Conservation (phyloP, 2,888 invertebrate genomes). For the Entomobrya multifasciata region DNA sequence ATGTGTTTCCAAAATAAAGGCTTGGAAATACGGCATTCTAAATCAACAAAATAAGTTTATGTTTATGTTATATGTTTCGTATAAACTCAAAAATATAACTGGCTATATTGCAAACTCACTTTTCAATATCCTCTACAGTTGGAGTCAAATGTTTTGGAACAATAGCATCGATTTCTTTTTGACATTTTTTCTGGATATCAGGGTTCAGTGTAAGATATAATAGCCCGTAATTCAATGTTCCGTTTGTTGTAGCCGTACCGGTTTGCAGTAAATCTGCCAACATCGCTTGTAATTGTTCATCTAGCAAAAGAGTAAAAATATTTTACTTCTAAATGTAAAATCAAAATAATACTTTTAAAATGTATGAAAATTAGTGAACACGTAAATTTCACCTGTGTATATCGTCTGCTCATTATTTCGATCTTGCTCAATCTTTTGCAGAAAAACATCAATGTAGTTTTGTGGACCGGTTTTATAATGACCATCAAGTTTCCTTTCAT, state of each 20-base stretch:
- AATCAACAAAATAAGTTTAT: too few relatives aligned
- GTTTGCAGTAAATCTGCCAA: slow-evolving; percentile 57
- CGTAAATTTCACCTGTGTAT: slow-evolving; percentile 70
- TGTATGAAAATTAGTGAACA: too few relatives aligned
- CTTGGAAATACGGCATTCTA: slow-evolving; percentile 74
- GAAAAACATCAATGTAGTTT: slow-evolving; percentile 72
- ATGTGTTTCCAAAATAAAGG: slow-evolving; percentile 70
- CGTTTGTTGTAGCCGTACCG: slow-evolving; percentile 59
- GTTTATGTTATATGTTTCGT: neutral
- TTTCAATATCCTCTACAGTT: slow-evolving; percentile 62
- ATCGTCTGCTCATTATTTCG: slow-evolving; percentile 26
- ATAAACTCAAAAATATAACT: neutral
- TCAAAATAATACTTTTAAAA: too few relatives aligned
- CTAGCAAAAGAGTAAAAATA: too few relatives aligned
- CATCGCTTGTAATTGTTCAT: slow-evolving; percentile 67
- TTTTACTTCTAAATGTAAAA: too few relatives aligned
- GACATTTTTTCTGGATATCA: slow-evolving; percentile 56
- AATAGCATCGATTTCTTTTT: slow-evolving; percentile 42
- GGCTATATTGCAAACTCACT: too few relatives aligned
- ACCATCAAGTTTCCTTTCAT: slow-evolving; percentile 65
- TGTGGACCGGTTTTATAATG: slow-evolving; percentile 58
- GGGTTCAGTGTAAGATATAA: slow-evolving; percentile 51
- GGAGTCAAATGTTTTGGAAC: slow-evolving; percentile 57
- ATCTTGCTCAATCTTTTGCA: slow-evolving; percentile 70
- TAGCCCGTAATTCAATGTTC: slow-evolving; percentile 63